Base-by-base conservation (phyloP, 2,797 vertebrate genomes). In the Arremon brunneinucha region DNA sequence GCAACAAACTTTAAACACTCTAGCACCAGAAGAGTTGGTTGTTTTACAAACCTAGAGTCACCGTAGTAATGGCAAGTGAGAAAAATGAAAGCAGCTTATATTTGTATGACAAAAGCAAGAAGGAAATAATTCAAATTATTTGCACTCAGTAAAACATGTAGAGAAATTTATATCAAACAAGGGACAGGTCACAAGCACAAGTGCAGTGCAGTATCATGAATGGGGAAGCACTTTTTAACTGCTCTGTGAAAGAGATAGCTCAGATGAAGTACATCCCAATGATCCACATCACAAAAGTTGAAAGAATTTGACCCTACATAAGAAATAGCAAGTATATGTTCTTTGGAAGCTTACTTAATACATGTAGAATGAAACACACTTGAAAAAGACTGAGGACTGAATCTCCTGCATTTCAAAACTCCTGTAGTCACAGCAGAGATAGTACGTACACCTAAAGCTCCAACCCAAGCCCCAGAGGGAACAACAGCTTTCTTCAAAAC, bases 11-110 rank as follows among this genome's bases (percentile, higher is more conserved):
- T 35, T 21, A 64, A 83, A 90, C 6, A 9, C 13, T 22, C 5
- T 49, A 69, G 43, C 9, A 39, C 14, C 26, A 57, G 44, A 55
- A 55, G 19, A 77, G 34, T 5, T 37, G 15, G 16, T 4, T 78
- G 65, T 34, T 86, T 78, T 78, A 43, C 35, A 71, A 65, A 60
- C 28, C 11, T n/a, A 46, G 26, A 32, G 53, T 49, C 44, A 70
- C 23, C 0, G 0, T 0, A 34, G 44, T 5, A 70, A 37, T 3
- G 4, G 30, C 15, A 81, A 71, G 22, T 4, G 5, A 86, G 30
- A 71, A 86, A 80, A 94, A 77, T 5, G 3, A 81, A 75, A 83
- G 21, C 22, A 57, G 53, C 11, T 75, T 57, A 35, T 14, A 55
- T 37, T 44, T 32, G 12, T 17, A 71, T 8, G 9, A 46, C 26